Evolutionary conservation across 2,113 vertebrate species (phyloP).

Genomic region (Zingel zingel): DNA sequence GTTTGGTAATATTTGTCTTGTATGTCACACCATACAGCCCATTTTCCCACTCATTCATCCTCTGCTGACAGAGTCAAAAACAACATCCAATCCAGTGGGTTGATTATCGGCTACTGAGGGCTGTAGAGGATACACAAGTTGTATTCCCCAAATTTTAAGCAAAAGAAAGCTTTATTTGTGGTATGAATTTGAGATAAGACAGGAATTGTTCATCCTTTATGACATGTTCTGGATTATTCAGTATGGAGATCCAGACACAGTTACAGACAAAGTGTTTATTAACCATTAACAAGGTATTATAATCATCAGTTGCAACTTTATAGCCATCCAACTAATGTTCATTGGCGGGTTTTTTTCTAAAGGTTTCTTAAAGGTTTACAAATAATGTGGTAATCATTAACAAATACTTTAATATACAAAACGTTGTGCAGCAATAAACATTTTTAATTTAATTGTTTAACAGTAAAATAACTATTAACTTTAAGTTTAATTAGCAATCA

Average conservation of each 20-base stretch:
- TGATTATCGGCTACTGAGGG: neutral
- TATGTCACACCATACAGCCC: conserved; percentile 18
- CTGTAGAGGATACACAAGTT: neutral
- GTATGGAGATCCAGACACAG: conserved; percentile 2
- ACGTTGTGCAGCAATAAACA: too few relatives aligned
- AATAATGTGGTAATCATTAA: too few relatives aligned
- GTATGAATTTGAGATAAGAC: conserved; percentile 2
- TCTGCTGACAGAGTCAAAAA: conserved; percentile 16
- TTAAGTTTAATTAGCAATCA: too few relatives aligned
- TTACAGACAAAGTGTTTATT: too few relatives aligned
- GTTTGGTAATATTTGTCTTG: conserved; percentile 1
- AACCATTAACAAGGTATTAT: too few relatives aligned
- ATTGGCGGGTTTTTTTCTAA: too few relatives aligned
- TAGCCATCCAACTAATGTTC: too few relatives aligned
- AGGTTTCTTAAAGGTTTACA: too few relatives aligned
- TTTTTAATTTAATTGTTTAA: too few relatives aligned
- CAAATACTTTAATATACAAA: too few relatives aligned
- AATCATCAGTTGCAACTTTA: too few relatives aligned
- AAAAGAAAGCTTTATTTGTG: conserved; percentile 2
- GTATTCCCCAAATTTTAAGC: neutral
- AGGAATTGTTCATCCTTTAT: neutral
- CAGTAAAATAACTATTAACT: too few relatives aligned
- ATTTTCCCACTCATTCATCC: conserved; percentile 27
- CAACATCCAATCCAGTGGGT: conserved; percentile 6
- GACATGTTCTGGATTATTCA: conserved; percentile 9